A percentile compares a stretch with the other conserved stretches of the same genome.
phyloP scores from a whole-genome alignment of 1,140 invertebrate genomes.

The Yoshiicerus persimilis region DNA sequence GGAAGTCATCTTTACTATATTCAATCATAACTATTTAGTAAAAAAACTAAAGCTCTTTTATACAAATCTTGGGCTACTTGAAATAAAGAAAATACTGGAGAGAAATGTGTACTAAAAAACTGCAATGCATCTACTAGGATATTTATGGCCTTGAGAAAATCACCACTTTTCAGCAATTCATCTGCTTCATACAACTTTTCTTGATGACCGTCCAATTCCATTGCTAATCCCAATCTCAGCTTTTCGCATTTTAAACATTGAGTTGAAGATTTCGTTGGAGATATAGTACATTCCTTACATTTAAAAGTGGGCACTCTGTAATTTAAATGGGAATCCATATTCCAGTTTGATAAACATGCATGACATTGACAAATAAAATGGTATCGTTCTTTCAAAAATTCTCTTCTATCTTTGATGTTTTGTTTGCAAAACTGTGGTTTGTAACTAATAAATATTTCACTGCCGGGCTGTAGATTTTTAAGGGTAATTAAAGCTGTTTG shows the following conservation, averaged over 20 bases:
- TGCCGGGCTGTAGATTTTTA: background rate
- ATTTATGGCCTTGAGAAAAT: background rate
- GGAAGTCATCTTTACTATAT: no score
- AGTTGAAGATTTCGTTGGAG: background rate
- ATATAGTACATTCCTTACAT: background rate
- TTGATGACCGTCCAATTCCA: background rate
- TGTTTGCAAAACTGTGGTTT: conserved; percentile 23
- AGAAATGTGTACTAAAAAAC: conserved; percentile 28
- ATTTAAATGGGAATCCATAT: background rate
- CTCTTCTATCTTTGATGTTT: background rate
- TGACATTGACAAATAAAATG: conserved; percentile 28
- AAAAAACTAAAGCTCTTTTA: conserved; percentile 26
- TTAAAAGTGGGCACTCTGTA: background rate
- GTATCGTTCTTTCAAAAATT: conserved; percentile 28
- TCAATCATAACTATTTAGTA: background rate
- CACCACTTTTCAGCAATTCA: background rate
- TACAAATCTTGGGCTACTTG: conserved; percentile 30
- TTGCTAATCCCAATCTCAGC: background rate
- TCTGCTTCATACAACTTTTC: background rate
- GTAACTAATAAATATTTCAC: conserved; percentile 37
- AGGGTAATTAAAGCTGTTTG: conserved; percentile 8
- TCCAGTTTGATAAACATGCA: conserved; percentile 22
- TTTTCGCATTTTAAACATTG: background rate
- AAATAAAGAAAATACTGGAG: background rate
- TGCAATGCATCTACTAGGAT: background rate